Evolutionary conservation across 2,888 invertebrate genomes (phyloP).

Genomic region (Alloplasta piceator): DNA sequence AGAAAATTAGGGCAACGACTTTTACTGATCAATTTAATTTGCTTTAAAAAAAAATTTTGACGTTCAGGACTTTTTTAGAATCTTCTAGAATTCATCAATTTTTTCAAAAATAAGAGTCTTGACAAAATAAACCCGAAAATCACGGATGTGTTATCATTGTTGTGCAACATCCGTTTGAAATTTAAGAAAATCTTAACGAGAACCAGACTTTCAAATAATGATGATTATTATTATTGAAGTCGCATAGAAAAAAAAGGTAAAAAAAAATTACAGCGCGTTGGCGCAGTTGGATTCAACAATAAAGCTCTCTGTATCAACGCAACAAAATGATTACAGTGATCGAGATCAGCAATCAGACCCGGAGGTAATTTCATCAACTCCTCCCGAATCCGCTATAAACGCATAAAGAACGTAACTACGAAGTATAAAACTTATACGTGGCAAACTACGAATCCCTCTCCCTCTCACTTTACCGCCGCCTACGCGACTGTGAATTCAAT

Average conservation of each 20-base stretch:
- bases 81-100: too few relatives aligned
- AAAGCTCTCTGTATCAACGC: slow-evolving; percentile 18
- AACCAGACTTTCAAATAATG: background rate
- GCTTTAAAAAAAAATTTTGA: too few relatives aligned
- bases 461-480: background rate
- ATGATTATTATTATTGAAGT: background rate
- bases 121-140: too few relatives aligned
- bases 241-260: background rate
- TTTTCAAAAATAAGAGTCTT: too few relatives aligned
- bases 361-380: slow-evolving; percentile 42
- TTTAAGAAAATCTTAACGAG: background rate
- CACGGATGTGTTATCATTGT: too few relatives aligned
- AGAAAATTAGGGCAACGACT: too few relatives aligned
- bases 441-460: slow-evolving; percentile 7
- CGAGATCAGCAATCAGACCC: slow-evolving; percentile 34
- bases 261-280: slow-evolving; percentile 3
- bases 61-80: too few relatives aligned
- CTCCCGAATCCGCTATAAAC: slow-evolving; percentile 12
- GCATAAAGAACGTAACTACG: background rate
- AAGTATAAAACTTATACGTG: slow-evolving; percentile 1
- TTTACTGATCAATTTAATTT: too few relatives aligned
- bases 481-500: slow-evolving; percentile 29
- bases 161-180: too few relatives aligned
- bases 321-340: slow-evolving; percentile 25
- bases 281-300: background rate